Evolutionary conservation across 1,140 invertebrate species (phyloP), one percentile per base, ranked within the genome.

Genomic region (Mylabris phalerata): DNA sequence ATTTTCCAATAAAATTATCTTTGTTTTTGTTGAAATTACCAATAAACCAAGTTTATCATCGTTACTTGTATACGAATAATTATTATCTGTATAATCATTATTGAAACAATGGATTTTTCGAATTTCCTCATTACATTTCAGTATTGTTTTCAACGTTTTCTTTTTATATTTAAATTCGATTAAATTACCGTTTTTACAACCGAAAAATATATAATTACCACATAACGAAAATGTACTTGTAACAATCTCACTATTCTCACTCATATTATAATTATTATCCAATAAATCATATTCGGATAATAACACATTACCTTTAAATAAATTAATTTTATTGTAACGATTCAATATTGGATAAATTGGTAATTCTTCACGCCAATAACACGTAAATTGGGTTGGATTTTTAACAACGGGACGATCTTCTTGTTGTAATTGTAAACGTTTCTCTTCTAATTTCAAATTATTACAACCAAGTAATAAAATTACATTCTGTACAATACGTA

Each of bases 191-290:
- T 48, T 61, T 6, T 47, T 41, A 9, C 57, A 49, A 24, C 61
- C 64, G 27, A 63, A 60, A 24, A 63, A 47, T 11, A 65, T 48
- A 13, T 49, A 42, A 42, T 62, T 47, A 11, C 63, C 63, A 48
- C 57, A 59, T 26, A 50, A 26, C 13, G 63, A 65, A 40, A 65
- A 65, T 32, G 57, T 47, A 19, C 44, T 44, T 9, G 49, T 57
- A 11, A 4, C 45, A 3, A 54, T 32, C 32, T 32, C 32, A 32
- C 7, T 2, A 32, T 32, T 32, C 4, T 32, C 7, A 32, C 7
- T 32, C 4, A 1, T 32, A 32, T 32, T 32, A 7, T 32, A 5
- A 7, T 46, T 54, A 45, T 54, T 45, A 9, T n/a, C 39, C 10
- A 62, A 47, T 24, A 27, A n/a, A 13, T 58, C 57, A 24, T 40